Conservation (phyloP, 2,113 vertebrate species). For the Climacteris rufus region DNA sequence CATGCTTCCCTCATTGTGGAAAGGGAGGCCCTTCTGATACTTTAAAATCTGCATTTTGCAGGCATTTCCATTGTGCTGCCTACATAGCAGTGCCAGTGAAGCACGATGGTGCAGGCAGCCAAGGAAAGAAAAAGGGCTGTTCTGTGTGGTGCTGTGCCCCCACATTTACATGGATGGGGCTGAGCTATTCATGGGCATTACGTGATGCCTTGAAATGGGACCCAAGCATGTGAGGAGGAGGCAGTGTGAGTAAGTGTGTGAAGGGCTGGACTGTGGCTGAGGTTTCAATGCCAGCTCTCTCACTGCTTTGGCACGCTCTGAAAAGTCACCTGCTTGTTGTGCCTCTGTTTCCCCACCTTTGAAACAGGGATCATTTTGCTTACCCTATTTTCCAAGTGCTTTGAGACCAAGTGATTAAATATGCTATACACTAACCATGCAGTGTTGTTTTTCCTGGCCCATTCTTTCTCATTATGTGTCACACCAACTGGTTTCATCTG, state of each 20-base stretch:
- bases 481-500: neutral
- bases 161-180: neutral
- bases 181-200: neutral
- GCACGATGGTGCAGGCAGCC: neutral
- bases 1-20: neutral
- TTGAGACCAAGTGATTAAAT: neutral
- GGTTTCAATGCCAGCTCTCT: neutral
- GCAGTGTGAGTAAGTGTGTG: neutral
- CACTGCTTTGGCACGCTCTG: neutral
- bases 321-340: neutral
- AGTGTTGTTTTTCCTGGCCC: neutral
- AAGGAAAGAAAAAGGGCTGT: neutral
- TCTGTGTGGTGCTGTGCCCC: neutral
- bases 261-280: neutral
- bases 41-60: neutral
- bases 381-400: neutral
- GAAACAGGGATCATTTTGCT: neutral
- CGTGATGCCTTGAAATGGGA: neutral
- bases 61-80: neutral
- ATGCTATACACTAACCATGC: neutral
- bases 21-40: neutral
- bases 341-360: neutral
- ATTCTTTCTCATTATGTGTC: neutral
- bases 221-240: neutral
- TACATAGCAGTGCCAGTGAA: neutral